Evolutionary conservation across 2,113 vertebrate genomes (phyloP), one percentile per base, ranked within the genome.

Genomic region (Pantherophis guttatus): DNA sequence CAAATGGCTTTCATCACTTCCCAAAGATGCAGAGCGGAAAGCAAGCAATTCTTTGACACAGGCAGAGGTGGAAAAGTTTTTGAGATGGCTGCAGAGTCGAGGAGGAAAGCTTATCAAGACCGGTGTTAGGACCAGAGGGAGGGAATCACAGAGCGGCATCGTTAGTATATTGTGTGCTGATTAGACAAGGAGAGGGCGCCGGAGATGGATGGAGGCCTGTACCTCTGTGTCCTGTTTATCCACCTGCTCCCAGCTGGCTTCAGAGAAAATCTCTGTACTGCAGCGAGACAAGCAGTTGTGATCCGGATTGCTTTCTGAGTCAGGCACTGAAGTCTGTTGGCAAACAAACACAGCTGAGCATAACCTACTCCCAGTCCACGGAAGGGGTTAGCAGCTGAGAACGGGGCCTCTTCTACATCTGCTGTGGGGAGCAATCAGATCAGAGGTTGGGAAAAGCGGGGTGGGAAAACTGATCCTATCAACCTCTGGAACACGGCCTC

Each of bases 201-300:
- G 94, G 96, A 96, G 96, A 97, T 96, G 96, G 96, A 94, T 95
- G 96, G 93, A 96, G n/a, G 96, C 97, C 97, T 98, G 97, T 98
- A 99, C 99, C 98, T 99, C 99, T 33, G 98, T 98, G 97, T 99
- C 99, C 97, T 99, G 98, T 97, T 99, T 99, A 98, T 99, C 99
- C 98, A 99, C 99, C 98, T 99, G 99, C 94, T 99, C 99, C 99
- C 99, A 99, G 98, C 99, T 99, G 97, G 99, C 98, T 98, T 99
- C 99, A 91, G 99, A 99, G 98, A 99, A 99, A 96, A 99, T 98
- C 98, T 99, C 99, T 94, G 99, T 99, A 98, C 99, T 99, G 98
- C 99, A 99, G 98, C 98, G 98, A 44, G 99, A 99, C 98, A 99
- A 97, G 97, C 99, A 99, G 98, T 98, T 99, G 95, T 98, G 98